Evolutionary conservation across 2,888 invertebrate genomes (phyloP), one percentile per base, ranked within the genome.

Genomic region (Papilio demoleus): DNA sequence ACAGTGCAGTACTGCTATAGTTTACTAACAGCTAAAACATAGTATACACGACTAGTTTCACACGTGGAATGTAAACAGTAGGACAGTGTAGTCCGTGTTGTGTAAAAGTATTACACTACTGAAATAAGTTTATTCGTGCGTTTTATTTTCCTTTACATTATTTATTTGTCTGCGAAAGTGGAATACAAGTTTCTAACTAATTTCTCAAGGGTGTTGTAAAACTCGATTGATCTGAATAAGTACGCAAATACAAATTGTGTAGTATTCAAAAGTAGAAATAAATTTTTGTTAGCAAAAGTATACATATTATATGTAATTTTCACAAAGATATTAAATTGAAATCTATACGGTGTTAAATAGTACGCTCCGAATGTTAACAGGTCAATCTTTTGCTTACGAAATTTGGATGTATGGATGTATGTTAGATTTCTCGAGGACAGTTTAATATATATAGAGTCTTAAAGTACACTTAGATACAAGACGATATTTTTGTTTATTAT

Each of bases 131-230:
- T 53, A 60, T 60, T 22, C 45, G 14, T 9, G 24, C 58, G 58
- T 47, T 59, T 38, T 62, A 64, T 59, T 47, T 59, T 38, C 19
- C 19, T 31, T 36, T 68, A 59, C 59, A 63, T 64, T 68, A 68
- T 68, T 68, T 68, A 68, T 68, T 31, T 27, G n/a, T 42, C 12
- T 17, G 42, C 22, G 27, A 12, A 24, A 38, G 63, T 38, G 58
- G 14, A 59, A 17, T 63, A 38, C 5, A 63, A 58, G 34, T 45
- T 62, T 19, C 17, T 31, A 14, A 58, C 38, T 47, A 58, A 59
- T 63, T 68, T 64, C 63, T 68, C 68, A 12, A 24, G 68, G 63
- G 68, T 63, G 59, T 58, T 19, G 58, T 68, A 50, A 59, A 53
- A 64, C 47, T 14, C 63, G 27, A 63, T 63, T 59, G 68, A 58